Percentiles rank a stretch among this genome's conserved stretches.
These are phyloP conservation scores for Eudasyphora cyanicolor DNA, from an alignment of 2,888 invertebrate genomes.

Conservation along the genomic window DNA sequence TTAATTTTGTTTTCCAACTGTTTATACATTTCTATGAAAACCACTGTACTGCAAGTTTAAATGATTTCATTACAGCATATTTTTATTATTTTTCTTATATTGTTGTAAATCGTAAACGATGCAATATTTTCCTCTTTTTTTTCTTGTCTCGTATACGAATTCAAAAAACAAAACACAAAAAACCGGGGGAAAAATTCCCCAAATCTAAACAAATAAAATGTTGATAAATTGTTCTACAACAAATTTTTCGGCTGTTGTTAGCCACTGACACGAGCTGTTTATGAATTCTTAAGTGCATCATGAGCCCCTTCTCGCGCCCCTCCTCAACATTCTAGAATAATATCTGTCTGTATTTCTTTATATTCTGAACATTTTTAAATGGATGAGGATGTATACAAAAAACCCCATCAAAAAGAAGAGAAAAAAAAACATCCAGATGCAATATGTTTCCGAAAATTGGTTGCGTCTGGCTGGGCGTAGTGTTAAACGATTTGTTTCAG, in stretches of 20 bases:
- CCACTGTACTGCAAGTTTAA: background rate
- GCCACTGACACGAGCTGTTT: background rate
- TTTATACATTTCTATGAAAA: background rate
- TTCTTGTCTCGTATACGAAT: background rate
- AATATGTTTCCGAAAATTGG: background rate
- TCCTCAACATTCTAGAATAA: background rate
- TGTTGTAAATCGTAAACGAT: background rate
- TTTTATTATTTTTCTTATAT: background rate
- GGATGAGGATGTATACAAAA: background rate
- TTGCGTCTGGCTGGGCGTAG: background rate
- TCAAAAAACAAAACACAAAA: background rate
- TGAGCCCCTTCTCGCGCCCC: background rate
- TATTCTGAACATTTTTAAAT: too few relatives aligned
- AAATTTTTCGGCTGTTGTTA: background rate
- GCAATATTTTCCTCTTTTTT: background rate
- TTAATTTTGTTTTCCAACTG: too few relatives aligned
- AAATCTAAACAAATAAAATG: conserved; percentile 9
- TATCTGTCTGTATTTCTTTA: background rate
- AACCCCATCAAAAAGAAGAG: too few relatives aligned
- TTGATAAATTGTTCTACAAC: background rate
- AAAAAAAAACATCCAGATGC: conserved; percentile 21
- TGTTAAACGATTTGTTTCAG: background rate
- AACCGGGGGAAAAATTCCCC: background rate
- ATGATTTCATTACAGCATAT: background rate
- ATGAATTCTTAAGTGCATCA: conserved; percentile 14